These are phyloP conservation scores for Phataginus tetradactyla DNA, from an alignment of 2,797 vertebrate species.

Conservation along the genomic window DNA sequence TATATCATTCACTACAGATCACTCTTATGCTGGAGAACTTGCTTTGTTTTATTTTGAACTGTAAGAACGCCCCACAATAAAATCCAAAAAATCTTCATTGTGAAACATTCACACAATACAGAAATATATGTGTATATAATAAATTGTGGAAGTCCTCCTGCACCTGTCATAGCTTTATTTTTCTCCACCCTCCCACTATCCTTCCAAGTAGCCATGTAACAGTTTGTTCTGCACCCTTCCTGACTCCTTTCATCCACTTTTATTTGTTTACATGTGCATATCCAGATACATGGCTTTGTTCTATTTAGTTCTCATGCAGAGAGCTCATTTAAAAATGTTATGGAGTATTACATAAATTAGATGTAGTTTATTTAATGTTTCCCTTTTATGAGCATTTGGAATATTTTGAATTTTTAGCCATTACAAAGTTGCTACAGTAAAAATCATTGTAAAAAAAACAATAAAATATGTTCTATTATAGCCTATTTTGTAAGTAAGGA, in stretches of 20 bases:
- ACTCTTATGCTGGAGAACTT: neutral
- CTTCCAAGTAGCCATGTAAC: neutral
- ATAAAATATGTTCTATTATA: neutral
- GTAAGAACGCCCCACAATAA: neutral
- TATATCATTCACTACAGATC: neutral
- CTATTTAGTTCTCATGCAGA: neutral
- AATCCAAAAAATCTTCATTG: neutral
- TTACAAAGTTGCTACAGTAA: neutral
- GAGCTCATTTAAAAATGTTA: neutral
- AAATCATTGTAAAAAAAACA: neutral
- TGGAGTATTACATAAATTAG: neutral
- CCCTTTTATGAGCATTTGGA: neutral
- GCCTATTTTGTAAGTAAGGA: neutral
- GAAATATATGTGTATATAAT: neutral
- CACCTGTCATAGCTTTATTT: neutral
- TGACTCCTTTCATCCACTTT: neutral
- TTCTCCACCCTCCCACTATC: neutral
- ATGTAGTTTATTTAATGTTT: neutral
- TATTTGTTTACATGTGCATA: neutral
- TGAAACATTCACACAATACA: neutral
- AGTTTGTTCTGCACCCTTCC: neutral
- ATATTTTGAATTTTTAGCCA: neutral
- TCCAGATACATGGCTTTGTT: neutral
- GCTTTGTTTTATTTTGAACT: neutral
- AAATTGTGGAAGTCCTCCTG: neutral